Conservation (phyloP, 2,113 vertebrate species). For the Ictidomys tridecemlineatus region DNA sequence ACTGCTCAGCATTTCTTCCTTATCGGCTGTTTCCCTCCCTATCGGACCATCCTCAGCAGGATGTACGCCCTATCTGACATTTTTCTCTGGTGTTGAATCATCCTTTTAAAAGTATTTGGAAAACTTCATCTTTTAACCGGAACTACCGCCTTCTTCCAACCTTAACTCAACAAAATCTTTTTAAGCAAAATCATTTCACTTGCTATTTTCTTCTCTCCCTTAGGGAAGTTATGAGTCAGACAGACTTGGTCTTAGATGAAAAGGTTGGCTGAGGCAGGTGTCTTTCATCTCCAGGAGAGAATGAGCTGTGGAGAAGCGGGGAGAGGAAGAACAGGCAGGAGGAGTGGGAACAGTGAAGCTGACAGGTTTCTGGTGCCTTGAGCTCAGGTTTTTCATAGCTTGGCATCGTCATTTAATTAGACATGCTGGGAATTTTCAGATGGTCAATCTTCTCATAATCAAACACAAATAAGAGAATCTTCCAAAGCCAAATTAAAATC, state of each 20-base stretch:
- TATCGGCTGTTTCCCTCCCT: not conserved
- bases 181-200: slow-evolving; percentile 46
- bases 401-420: slow-evolving; percentile 2
- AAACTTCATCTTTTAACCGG: not conserved
- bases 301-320: not conserved
- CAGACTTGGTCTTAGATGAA: slow-evolving; percentile 1
- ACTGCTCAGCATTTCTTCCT: not conserved
- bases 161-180: not conserved
- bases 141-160: not conserved
- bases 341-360: not conserved
- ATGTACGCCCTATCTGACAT: not conserved
- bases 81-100: not conserved
- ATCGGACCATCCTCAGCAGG: not conserved
- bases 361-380: not conserved
- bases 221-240: slow-evolving; percentile 46
- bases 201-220: slow-evolving; percentile 52
- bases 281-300: not conserved
- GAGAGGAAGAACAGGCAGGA: no score
- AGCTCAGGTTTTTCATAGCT: not conserved
- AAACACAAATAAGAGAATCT: not conserved
- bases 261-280: not conserved
- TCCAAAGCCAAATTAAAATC: not conserved
- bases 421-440: not conserved
- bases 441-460: not conserved
- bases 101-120: not conserved